A percentile compares a stretch with the other conserved stretches of the same genome.
phyloP scores from a whole-genome alignment of 2,888 invertebrate species.

The Rambutsinella grinnellia region DNA sequence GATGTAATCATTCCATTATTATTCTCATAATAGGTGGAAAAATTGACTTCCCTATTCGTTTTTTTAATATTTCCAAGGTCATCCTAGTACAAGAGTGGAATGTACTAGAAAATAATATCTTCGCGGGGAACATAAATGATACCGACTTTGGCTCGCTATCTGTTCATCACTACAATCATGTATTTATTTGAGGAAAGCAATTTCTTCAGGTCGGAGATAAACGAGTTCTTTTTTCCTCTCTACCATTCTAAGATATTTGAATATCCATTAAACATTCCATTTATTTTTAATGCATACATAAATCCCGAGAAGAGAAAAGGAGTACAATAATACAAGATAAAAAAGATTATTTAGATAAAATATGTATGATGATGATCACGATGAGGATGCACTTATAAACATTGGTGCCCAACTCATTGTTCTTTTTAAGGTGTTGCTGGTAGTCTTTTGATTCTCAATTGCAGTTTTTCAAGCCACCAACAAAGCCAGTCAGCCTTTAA shows the following conservation, averaged over 20 bases:
- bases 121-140: neutral
- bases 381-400: neutral
- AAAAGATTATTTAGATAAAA: conserved; percentile 1
- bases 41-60: neutral
- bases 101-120: conserved; percentile 42
- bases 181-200: conserved; percentile 10
- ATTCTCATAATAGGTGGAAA: too few relatives aligned
- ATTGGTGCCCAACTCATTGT: neutral
- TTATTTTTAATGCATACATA: conserved; percentile 51
- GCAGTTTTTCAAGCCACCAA: neutral
- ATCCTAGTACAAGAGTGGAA: conserved; percentile 43
- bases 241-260: conserved; percentile 13
- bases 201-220: conserved; percentile 15
- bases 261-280: conserved; percentile 48
- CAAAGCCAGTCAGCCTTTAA: neutral
- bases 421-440: neutral
- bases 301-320: conserved; percentile 45
- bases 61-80: conserved; percentile 36
- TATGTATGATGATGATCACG: neutral
- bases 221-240: neutral
- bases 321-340: conserved; percentile 26
- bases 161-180: conserved; percentile 7
- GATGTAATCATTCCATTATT: too few relatives aligned
- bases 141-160: conserved; percentile 6
- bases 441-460: neutral